Conservation (phyloP, 1,140 invertebrate genomes). For the Pissodes strobi region DNA sequence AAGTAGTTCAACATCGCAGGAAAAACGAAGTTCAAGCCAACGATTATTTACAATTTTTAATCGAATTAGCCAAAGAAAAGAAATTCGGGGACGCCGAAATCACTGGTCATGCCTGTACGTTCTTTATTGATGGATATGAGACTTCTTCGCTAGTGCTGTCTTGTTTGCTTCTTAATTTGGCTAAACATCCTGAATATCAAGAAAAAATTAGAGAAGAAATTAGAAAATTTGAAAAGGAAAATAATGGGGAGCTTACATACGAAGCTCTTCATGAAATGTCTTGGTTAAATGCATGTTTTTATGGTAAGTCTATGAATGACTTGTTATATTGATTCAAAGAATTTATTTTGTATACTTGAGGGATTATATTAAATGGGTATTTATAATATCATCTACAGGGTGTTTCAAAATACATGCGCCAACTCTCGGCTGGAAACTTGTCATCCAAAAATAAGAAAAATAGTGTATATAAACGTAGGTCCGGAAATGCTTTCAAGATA, state of each 20-base stretch:
- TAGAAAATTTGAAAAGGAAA: slow-evolving; percentile 6
- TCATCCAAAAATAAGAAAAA: too few species aligned
- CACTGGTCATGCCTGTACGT: slow-evolving; percentile 9
- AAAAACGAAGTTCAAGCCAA: slow-evolving; percentile 12
- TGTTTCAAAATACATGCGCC: too few species aligned
- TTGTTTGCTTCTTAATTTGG: slow-evolving; percentile 17
- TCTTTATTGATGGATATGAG: slow-evolving; percentile 32
- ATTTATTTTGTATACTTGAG: too few species aligned
- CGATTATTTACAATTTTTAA: slow-evolving; percentile 32
- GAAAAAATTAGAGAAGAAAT: slow-evolving; percentile 26
- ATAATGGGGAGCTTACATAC: slow-evolving; percentile 22
- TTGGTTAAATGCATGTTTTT: slow-evolving; percentile 29
- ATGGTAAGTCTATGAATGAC: slow-evolving; percentile 20
- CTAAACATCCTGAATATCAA: slow-evolving; percentile 21
- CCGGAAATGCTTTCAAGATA: too few species aligned
- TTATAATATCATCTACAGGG: too few species aligned
- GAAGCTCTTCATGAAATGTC: slow-evolving; percentile 24
- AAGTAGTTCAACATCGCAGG: slow-evolving; percentile 7
- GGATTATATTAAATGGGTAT: too few species aligned
- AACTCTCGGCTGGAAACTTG: too few species aligned
- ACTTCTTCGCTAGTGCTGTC: slow-evolving; percentile 21
- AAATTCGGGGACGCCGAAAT: not conserved
- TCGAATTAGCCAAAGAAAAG: slow-evolving; percentile 4
- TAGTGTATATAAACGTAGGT: too few species aligned
- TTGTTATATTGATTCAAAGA: too few species aligned